Conservation (phyloP, 1,140 invertebrate genomes). For the Steinernema feltiae region DNA sequence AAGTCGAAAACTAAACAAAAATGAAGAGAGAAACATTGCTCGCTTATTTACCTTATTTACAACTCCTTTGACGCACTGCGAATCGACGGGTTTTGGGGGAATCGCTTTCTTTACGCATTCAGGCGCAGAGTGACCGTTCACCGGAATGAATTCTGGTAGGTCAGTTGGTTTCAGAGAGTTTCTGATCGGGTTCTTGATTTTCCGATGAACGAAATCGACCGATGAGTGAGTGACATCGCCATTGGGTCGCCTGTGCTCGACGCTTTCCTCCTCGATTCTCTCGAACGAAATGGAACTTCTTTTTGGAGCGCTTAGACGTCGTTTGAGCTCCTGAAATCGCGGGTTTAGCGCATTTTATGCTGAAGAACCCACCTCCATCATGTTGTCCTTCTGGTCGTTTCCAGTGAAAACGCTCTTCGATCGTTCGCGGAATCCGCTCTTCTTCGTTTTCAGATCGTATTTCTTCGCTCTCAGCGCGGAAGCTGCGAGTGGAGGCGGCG, state of each 20-base stretch:
- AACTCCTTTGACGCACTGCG: neutral
- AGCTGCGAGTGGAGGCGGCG: neutral
- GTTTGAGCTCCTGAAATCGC: neutral
- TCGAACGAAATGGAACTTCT: neutral
- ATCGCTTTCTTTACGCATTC: conserved; percentile 1
- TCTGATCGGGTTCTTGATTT: neutral
- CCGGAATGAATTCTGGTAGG: neutral
- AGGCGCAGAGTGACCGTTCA: neutral
- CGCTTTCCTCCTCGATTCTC: neutral
- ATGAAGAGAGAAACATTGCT: neutral
- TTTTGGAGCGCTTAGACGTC: neutral
- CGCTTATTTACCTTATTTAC: neutral
- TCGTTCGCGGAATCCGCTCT: neutral
- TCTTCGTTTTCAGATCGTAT: neutral
- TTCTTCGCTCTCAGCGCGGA: neutral
- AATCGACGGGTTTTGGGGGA: neutral
- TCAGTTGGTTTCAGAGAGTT: neutral
- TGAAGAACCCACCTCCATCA: neutral
- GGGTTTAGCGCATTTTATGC: neutral
- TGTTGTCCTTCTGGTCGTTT: neutral
- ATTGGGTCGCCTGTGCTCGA: neutral
- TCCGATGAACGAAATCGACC: neutral
- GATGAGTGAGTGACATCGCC: neutral
- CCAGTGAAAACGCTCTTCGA: conserved; percentile 5
- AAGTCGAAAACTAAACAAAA: neutral